Percentiles rank a stretch among this genome's conserved stretches.
Conservation (phyloP, 2,797 vertebrate species). For the Phrynocephalus guinanensis region DNA sequence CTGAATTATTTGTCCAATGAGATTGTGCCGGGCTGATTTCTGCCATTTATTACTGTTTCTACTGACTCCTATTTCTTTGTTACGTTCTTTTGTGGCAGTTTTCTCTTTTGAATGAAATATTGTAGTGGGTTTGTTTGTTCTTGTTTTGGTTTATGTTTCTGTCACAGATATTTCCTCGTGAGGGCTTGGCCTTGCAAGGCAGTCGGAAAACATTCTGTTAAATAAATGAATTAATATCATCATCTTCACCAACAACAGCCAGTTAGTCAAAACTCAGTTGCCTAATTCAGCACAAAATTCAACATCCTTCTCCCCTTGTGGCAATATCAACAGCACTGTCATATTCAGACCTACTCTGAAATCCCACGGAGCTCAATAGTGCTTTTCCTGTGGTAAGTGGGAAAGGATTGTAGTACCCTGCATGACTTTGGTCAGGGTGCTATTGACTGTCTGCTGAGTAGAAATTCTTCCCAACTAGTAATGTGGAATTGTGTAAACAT, state of each 20-base stretch:
- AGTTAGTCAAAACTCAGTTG: not conserved
- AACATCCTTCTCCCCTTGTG: not conserved
- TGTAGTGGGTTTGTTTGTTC: not conserved
- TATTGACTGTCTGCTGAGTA: too few species aligned
- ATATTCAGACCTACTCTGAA: not conserved
- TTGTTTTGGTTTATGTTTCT: not conserved
- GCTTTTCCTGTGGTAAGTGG: too few species aligned
- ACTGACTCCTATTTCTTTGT: not conserved
- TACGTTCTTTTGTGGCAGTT: not conserved
- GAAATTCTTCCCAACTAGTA: too few species aligned
- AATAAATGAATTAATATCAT: not conserved
- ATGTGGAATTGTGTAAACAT: too few species aligned
- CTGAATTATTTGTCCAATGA: conserved; percentile 1
- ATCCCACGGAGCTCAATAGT: not conserved
- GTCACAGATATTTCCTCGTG: not conserved
- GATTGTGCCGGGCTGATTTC: not conserved
- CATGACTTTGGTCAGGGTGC: too few species aligned
- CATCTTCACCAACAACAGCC: not conserved
- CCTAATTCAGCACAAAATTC: not conserved
- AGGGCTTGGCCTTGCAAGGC: not conserved
- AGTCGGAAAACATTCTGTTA: not conserved
- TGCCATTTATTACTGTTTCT: not conserved
- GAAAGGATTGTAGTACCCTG: too few species aligned
- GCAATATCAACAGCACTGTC: not conserved
- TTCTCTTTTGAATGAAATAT: not conserved